Evolutionary conservation across 1,140 invertebrate species (phyloP).

Genomic region (Zaprionus taronus): DNA sequence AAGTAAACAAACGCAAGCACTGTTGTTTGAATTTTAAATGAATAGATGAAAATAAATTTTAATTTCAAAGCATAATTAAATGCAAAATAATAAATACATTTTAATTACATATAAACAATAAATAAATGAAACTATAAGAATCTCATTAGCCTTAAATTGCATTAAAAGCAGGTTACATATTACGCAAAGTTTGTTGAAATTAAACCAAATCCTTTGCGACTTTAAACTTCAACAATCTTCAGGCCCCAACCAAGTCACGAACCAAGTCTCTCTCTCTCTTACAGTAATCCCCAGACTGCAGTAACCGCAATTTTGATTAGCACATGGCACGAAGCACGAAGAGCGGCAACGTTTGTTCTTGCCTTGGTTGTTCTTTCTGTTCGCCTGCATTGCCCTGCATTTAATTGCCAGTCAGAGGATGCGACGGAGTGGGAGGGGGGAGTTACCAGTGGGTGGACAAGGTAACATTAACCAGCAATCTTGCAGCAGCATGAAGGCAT

Average conservation of each 20-base stretch:
- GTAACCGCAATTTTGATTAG: slow-evolving; percentile 60
- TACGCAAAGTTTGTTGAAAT: background rate
- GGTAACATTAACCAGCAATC: slow-evolving; percentile 43
- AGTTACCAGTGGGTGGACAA: slow-evolving; percentile 1
- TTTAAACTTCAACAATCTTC: slow-evolving; percentile 20
- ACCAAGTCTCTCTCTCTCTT: background rate
- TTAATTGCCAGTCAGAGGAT: slow-evolving; percentile 40
- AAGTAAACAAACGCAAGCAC: slow-evolving; percentile 11
- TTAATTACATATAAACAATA: background rate
- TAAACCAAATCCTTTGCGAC: background rate
- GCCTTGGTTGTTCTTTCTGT: slow-evolving; percentile 3
- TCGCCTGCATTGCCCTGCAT: slow-evolving; percentile 35
- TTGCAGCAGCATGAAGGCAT: slow-evolving; percentile 12
- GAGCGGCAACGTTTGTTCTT: slow-evolving; percentile 1
- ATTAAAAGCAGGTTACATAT: background rate
- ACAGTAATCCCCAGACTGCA: slow-evolving; percentile 10
- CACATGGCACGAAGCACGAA: slow-evolving; percentile 33
- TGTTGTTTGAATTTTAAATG: too few species aligned
- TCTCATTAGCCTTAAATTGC: background rate
- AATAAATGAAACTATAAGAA: background rate
- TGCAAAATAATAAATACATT: background rate
- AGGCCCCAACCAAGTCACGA: slow-evolving; percentile 21
- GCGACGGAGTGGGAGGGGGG: background rate
- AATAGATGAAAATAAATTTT: background rate
- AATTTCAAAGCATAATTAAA: background rate